Evolutionary conservation across 1,140 invertebrate species (phyloP), one percentile per base, ranked within the genome.

Genomic region (Aphelenchoides avenae): DNA sequence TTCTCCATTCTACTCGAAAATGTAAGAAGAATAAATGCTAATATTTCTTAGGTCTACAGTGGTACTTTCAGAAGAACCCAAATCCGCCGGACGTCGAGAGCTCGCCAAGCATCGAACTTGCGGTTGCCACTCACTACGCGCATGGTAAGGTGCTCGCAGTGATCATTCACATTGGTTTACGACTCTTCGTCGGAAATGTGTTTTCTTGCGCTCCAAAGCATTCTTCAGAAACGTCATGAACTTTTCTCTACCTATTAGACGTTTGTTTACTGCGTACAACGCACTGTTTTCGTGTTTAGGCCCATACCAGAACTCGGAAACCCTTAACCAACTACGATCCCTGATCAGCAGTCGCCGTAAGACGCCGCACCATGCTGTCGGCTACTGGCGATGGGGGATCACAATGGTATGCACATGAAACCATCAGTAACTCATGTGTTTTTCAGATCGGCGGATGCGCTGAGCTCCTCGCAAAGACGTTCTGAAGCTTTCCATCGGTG

Each of bases 121-220:
- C 68, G n/a, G 73, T 76, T 1, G 72, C 72, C 1, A 71, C 73
- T n/a, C 72, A 75, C 48, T 64, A 76, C 46, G 70, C 70, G 15
- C 72, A 75, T 42, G 72, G 71, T 64, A 18, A 22, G 34, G 13
- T 13, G 34, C 36, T 44, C 15, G 27, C 15, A 39, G 44, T 15
- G 24, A 7, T 30, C 15, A 31, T 20, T 43, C 22, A 24, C 3
- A 13, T 26, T n/a, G 18, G 43, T 15, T 26, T 42, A 7, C 55
- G 34, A n/a, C n/a, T 20, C 5, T n/a, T n/a, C n/a, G n/a, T n/a
- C n/a, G n/a, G n/a, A n/a, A n/a, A n/a, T n/a, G n/a, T n/a, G n/a
- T n/a, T n/a, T n/a, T n/a, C n/a, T n/a, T n/a, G n/a, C n/a, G n/a
- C n/a, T n/a, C n/a, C n/a, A n/a, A n/a, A n/a, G n/a, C n/a, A n/a